Evolutionary conservation across 2,888 invertebrate genomes (phyloP).

Genomic region (Cremastinae sp.): DNA sequence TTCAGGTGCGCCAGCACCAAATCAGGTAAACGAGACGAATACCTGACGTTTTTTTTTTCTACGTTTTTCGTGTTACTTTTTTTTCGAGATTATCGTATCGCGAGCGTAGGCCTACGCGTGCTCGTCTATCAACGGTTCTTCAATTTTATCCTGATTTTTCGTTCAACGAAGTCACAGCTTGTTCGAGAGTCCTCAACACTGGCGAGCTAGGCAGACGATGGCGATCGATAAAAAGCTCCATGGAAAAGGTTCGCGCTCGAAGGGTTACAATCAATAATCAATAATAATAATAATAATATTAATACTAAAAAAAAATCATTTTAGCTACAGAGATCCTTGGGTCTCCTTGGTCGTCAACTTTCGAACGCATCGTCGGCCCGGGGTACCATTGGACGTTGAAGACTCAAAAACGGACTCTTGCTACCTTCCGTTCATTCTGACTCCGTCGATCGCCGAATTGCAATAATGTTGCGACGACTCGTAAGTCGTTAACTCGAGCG

Average conservation of each 20-base stretch:
- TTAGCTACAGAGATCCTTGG: slow-evolving; percentile 57
- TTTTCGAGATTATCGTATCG: slow-evolving; percentile 35
- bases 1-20: slow-evolving; percentile 70
- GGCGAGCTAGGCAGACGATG: slow-evolving; percentile 77
- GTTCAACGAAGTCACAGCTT: not conserved
- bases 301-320: slow-evolving; percentile 14
- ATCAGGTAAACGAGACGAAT: slow-evolving; percentile 41
- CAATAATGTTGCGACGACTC: no score
- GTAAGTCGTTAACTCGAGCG: no score
- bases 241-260: slow-evolving; percentile 55
- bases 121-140: slow-evolving; percentile 40
- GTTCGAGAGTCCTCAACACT: slow-evolving; percentile 70
- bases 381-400: slow-evolving; percentile 73
- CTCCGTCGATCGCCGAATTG: slow-evolving; percentile 49
- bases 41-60: slow-evolving; percentile 30
- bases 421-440: slow-evolving; percentile 36
- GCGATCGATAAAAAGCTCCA: slow-evolving; percentile 55
- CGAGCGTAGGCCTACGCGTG: slow-evolving; percentile 66
- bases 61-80: slow-evolving; percentile 50
- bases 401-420: slow-evolving; percentile 65
- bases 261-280: slow-evolving; percentile 38
- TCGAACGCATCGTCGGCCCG: slow-evolving; percentile 77
- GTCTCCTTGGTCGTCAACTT: slow-evolving; percentile 55
- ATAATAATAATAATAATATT: slow-evolving; percentile 13
- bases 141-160: slow-evolving; percentile 15